Evolutionary conservation across 2,888 invertebrate genomes (phyloP).

Genomic region (Himalopsyche anomala): DNA sequence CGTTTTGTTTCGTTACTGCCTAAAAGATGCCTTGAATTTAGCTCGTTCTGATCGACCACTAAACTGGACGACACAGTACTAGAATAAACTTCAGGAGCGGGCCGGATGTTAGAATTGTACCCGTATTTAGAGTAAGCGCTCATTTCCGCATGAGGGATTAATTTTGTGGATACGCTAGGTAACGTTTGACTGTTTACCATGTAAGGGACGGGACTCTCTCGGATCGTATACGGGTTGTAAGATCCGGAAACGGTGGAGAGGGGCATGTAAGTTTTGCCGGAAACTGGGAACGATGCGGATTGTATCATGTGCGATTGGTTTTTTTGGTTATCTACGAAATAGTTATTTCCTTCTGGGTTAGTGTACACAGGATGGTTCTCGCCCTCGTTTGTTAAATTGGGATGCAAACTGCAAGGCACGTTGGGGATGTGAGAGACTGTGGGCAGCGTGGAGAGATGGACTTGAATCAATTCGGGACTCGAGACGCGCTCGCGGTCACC

Average conservation of each 20-base stretch:
- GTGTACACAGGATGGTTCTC: constrained; percentile 47
- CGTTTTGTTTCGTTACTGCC: constrained; percentile 70
- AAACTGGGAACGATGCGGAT: constrained; percentile 73
- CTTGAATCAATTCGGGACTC: constrained; percentile 73
- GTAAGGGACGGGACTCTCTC: constrained; percentile 55
- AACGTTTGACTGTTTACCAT: constrained; percentile 4
- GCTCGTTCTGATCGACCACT: background rate
- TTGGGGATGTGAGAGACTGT: constrained; percentile 75
- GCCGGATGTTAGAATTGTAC: background rate
- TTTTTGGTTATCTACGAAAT: constrained; percentile 66
- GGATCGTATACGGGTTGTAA: constrained; percentile 71
- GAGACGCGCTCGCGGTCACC: constrained; percentile 63
- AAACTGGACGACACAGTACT: constrained; percentile 16
- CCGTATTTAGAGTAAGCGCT: background rate
- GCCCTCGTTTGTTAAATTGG: constrained; percentile 66
- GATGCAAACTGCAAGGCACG: constrained; percentile 74
- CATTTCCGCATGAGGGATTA: background rate
- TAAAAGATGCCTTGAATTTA: constrained; percentile 32
- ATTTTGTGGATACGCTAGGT: constrained; percentile 7
- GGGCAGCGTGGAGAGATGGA: constrained; percentile 73
- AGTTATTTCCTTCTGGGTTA: constrained; percentile 39
- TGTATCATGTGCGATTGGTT: constrained; percentile 73
- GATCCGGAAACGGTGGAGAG: constrained; percentile 75
- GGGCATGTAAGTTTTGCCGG: constrained; percentile 74
- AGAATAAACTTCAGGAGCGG: background rate